phyloP scores from a whole-genome alignment of 2,888 invertebrate species.

The Agrotis puta region DNA sequence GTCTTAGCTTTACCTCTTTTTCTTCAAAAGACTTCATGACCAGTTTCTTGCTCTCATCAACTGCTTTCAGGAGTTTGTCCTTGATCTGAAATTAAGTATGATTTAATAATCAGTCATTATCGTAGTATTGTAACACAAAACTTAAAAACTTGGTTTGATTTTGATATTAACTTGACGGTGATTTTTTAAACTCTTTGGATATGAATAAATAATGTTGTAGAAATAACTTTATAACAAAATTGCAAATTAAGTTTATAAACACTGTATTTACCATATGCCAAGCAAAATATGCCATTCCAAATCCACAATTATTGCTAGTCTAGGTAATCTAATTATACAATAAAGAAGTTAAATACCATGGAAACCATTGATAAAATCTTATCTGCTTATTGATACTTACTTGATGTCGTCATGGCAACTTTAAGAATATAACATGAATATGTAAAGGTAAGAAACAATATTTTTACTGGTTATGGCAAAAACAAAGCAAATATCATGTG shows the following conservation, averaged over 20 bases:
- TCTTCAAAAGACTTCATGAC: constrained; percentile 89
- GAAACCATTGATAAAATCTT: constrained; percentile 8
- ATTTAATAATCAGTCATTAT: neutral
- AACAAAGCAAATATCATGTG: neutral
- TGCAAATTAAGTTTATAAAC: neutral
- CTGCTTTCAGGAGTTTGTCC: constrained; percentile 88
- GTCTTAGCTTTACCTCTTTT: constrained; percentile 81
- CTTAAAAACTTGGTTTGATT: too few species aligned
- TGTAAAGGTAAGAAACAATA: neutral
- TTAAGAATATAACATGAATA: constrained; percentile 9
- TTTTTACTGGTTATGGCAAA: neutral
- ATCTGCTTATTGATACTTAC: constrained; percentile 13
- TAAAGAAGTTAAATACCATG: constrained; percentile 13
- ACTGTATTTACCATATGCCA: constrained; percentile 39
- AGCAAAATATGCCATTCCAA: constrained; percentile 39
- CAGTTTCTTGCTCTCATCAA: constrained; percentile 88
- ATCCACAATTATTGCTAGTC: constrained; percentile 3
- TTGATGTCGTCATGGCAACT: constrained; percentile 49
- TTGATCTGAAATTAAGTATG: constrained; percentile 79
- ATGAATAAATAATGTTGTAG: neutral
- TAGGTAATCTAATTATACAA: neutral
- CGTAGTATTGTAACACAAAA: too few species aligned
- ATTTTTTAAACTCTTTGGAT: too few species aligned
- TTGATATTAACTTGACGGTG: too few species aligned
- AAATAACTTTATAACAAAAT: neutral